Conservation (phyloP, 53 echinoderm and acorn worm genomes). For the Astropecten irregularis region DNA sequence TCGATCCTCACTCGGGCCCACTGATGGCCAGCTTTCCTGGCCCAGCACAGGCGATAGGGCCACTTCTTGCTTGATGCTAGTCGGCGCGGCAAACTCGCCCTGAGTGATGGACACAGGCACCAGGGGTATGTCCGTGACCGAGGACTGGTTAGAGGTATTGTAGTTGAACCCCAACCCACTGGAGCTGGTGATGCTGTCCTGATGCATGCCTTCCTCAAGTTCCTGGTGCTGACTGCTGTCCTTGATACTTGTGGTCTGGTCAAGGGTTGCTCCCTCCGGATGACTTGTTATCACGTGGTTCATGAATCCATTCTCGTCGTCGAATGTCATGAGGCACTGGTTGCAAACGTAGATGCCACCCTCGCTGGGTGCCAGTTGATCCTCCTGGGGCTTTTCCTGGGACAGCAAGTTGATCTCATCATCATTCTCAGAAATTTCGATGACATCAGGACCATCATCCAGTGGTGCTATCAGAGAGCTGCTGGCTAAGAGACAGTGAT, state of each 20-base stretch:
- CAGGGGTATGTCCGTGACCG: background rate
- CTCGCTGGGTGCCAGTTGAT: background rate
- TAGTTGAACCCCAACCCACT: background rate
- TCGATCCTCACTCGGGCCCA: background rate
- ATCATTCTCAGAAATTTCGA: constrained; percentile 40
- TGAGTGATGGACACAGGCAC: constrained; percentile 16
- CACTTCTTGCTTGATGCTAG: constrained; percentile 20
- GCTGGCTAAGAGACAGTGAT: constrained; percentile 25
- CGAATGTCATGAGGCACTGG: constrained; percentile 42
- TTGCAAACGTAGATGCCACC: constrained; percentile 39
- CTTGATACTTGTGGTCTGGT: constrained; percentile 2
- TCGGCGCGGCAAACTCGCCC: background rate
- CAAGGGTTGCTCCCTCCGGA: background rate
- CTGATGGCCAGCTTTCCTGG: constrained; percentile 20
- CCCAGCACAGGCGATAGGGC: background rate
- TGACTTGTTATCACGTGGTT: constrained; percentile 43
- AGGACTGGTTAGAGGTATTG: constrained; percentile 10
- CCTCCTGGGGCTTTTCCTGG: background rate
- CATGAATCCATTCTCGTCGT: constrained; percentile 46
- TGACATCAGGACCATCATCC: constrained; percentile 7
- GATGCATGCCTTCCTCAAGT: background rate
- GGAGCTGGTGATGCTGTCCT: constrained; percentile 37
- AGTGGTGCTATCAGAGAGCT: constrained; percentile 28
- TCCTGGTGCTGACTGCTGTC: background rate
- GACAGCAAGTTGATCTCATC: constrained; percentile 4